These are phyloP conservation scores for Dipus sagitta DNA, from an alignment of 2,797 vertebrate species.

Conservation along the genomic window DNA sequence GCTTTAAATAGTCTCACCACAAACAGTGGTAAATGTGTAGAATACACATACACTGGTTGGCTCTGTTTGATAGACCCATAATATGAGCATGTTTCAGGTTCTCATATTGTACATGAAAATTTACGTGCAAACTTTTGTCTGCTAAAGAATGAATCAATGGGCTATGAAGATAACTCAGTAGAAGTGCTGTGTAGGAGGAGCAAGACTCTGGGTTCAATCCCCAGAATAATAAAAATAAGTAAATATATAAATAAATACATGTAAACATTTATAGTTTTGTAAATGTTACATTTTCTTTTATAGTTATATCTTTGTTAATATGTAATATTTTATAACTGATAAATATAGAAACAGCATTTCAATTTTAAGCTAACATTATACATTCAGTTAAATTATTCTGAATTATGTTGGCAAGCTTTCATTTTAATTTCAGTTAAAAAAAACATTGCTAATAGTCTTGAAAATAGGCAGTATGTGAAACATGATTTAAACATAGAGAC, in stretches of 20 bases:
- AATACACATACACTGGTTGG: background rate
- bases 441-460: background rate
- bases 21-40: background rate
- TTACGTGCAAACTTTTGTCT: background rate
- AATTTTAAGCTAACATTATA: slow-evolving; percentile 36
- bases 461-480: background rate
- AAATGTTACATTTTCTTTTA: too few relatives aligned
- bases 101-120: background rate
- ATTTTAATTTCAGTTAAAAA: slow-evolving; percentile 47
- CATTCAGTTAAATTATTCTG: slow-evolving; percentile 45
- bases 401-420: slow-evolving; percentile 49
- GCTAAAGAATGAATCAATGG: background rate
- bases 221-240: background rate
- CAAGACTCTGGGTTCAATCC: background rate
- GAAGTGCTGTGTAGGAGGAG: background rate
- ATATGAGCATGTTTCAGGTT: background rate
- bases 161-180: background rate
- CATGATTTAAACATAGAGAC: slow-evolving; percentile 7
- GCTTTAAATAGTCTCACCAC: background rate
- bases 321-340: too few relatives aligned
- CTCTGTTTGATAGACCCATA: background rate
- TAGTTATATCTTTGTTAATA: too few relatives aligned
- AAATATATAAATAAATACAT: background rate
- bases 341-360: background rate
- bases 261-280: too few relatives aligned